Base-by-base conservation (phyloP, 2,888 invertebrate species). In the Spodoptera exigua region DNA sequence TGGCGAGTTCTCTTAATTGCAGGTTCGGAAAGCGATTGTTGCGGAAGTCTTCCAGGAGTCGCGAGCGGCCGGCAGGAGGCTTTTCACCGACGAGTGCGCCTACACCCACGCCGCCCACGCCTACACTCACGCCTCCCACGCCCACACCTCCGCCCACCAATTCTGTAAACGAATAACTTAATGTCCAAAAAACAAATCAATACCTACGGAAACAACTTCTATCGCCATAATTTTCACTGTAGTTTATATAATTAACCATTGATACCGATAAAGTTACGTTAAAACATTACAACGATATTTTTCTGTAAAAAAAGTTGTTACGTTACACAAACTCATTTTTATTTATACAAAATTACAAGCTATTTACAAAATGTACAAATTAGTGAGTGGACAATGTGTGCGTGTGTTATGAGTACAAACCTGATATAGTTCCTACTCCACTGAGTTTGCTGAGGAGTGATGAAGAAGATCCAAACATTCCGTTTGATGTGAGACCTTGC, bases 21-120 rank as follows among this genome's bases (percentile, higher is more conserved):
- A 98, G 95, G 93, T 97, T 97, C 68, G 98, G 97, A 93, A 97
- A 98, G 83, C 98, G 95, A 89, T 97, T 97, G 93, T 97, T 97
- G 87, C 98, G 96, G 95, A 99, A 99, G 92, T 99, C 99, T 91
- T 99, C 99, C 53, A 99, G 95, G 55, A 99, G 95, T 45, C 98
- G 96, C 79, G 98, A 98, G 78, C 99, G 96, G 49, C 97, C 97
- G 68, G 96, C 95, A 39, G 95, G 95, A 67, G 93, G 93, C 81
- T 93, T 93, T 83, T 93, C 94, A 34, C 88, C 87, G 49, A 89
- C 92, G 64, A 93, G 86, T 74, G 89, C 89, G 71, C 91, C 88
- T 65, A 86, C 88, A 57, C 84, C 79, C 57, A 84, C 88, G 36
- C 82, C 83, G 17, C 82, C 83, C 36, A 81, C 85, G 40, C 78